A percentile compares a stretch with the other conserved stretches of the same genome.
phyloP scores from a whole-genome alignment of 2,888 invertebrate genomes.

The Tetropium fuscum region DNA sequence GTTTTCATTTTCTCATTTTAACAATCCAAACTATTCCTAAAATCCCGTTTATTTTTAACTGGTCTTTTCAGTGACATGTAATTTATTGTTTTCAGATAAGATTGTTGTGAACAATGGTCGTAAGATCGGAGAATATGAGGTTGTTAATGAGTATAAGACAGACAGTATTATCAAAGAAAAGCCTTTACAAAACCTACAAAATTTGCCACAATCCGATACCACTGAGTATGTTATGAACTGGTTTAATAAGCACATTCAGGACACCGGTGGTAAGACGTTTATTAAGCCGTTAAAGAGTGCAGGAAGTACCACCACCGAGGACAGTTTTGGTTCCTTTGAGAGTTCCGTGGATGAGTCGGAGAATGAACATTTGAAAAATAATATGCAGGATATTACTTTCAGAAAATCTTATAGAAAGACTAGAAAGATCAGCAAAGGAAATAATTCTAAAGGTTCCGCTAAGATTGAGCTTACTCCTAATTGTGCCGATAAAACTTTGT shows the following conservation, averaged over 20 bases:
- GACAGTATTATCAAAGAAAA: constrained; percentile 45
- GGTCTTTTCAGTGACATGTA: constrained; percentile 4
- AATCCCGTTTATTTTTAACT: constrained; percentile 1
- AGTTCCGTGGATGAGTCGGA: constrained; percentile 54
- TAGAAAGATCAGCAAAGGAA: constrained; percentile 37
- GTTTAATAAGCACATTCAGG: constrained; percentile 55
- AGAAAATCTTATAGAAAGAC: constrained; percentile 50
- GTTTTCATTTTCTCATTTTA: no score
- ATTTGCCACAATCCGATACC: constrained; percentile 56
- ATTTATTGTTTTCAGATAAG: constrained; percentile 68
- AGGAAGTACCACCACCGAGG: constrained; percentile 27
- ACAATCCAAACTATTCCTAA: background rate
- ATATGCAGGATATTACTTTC: constrained; percentile 46
- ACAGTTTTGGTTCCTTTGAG: constrained; percentile 41
- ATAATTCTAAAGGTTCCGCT: background rate
- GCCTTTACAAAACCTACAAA: constrained; percentile 30
- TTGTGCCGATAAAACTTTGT: background rate
- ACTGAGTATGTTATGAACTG: constrained; percentile 61
- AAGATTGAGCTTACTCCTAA: background rate
- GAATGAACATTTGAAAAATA: constrained; percentile 39
- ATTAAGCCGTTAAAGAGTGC: constrained; percentile 18
- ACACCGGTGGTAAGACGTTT: constrained; percentile 20
- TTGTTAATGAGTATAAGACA: constrained; percentile 55
- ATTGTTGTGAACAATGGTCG: constrained; percentile 73
- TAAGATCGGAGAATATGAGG: constrained; percentile 72